Percentiles rank a stretch among this genome's conserved stretches.
Conservation (phyloP, 2,113 vertebrate species). For the Forbesichthys papilliferus region DNA sequence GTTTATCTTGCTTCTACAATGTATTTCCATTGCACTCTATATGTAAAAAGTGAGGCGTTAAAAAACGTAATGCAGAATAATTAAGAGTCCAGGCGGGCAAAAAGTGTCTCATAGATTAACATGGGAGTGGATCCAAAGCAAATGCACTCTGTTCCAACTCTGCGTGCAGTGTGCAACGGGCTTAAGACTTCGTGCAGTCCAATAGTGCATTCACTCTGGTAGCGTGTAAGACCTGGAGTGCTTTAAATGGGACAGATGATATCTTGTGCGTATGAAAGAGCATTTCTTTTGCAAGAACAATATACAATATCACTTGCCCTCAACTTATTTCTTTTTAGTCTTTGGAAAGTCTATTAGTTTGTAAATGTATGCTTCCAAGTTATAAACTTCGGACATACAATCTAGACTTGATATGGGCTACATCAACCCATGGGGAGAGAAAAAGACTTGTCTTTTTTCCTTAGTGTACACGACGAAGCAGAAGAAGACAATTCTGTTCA, state of each 20-base stretch:
- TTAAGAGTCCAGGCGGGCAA: too few species aligned
- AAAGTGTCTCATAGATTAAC: too few species aligned
- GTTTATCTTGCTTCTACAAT: too few species aligned
- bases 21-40: too few species aligned
- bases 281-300: constrained; percentile 30
- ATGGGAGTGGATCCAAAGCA: too few species aligned
- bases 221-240: constrained; percentile 57
- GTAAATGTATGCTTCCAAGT: constrained; percentile 54
- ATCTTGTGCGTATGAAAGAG: constrained; percentile 35
- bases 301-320: constrained; percentile 37
- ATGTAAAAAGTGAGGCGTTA: too few species aligned
- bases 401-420: constrained; percentile 49
- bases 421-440: constrained; percentile 45
- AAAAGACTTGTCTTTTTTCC: constrained; percentile 34
- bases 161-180: too few species aligned
- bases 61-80: too few species aligned
- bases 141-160: too few species aligned
- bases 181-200: constrained; percentile 22
- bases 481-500: constrained; percentile 57
- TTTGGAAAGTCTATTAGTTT: constrained; percentile 72
- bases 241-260: constrained; percentile 52
- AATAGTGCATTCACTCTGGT: constrained; percentile 68
- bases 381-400: constrained; percentile 58
- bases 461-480: constrained; percentile 58
- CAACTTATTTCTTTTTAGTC: constrained; percentile 37